phyloP scores from a whole-genome alignment of 2,113 vertebrate genomes.

The Genyomyrus donnyi region DNA sequence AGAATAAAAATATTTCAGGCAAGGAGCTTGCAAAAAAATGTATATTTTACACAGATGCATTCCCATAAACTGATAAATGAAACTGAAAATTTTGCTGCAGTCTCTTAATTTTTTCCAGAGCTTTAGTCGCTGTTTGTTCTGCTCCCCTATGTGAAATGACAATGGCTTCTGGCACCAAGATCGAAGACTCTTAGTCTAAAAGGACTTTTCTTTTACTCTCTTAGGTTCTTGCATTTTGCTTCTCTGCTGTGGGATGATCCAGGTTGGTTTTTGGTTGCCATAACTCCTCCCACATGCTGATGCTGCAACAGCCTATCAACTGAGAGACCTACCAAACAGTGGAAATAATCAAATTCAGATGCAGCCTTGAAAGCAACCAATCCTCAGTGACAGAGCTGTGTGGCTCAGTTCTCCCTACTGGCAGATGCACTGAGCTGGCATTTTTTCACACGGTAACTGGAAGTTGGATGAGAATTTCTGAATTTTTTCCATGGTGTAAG shows the following conservation, averaged over 20 bases:
- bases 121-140: background rate
- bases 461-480: background rate
- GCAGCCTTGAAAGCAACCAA: background rate
- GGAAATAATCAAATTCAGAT: slow-evolving; percentile 3
- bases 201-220: background rate
- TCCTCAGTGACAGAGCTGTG: background rate
- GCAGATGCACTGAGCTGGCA: background rate
- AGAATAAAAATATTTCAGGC: background rate
- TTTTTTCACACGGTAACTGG: background rate
- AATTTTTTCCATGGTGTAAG: slow-evolving; percentile 9
- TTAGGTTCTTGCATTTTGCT: background rate
- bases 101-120: background rate
- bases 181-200: background rate
- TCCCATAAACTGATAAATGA: background rate
- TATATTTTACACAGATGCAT: background rate
- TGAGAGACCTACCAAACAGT: background rate
- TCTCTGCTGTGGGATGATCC: background rate
- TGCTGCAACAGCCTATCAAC: background rate
- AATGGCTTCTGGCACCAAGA: background rate
- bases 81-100: background rate
- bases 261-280: background rate
- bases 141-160: background rate
- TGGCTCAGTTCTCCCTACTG: background rate
- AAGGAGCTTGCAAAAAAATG: background rate
- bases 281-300: background rate